phyloP scores from a whole-genome alignment of 1,140 invertebrate genomes.

The Spodoptera frugiperda region DNA sequence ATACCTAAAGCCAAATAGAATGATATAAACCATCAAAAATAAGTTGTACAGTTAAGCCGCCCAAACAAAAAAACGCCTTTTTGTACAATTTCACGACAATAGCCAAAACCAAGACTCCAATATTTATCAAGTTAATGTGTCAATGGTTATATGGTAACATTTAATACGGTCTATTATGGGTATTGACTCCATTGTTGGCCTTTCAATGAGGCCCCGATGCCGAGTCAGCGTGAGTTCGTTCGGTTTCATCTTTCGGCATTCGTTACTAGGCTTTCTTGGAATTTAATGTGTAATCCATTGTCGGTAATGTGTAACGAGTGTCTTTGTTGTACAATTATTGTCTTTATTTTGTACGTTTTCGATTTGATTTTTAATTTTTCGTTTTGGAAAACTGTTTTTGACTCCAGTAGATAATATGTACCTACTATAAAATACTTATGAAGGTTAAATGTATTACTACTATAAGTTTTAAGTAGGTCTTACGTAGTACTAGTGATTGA shows the following conservation, averaged over 20 bases:
- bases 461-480: too few species aligned
- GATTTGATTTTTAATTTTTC: neutral
- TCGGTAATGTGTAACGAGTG: constrained; percentile 35
- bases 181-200: constrained; percentile 67
- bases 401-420: too few species aligned
- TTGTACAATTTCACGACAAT: constrained; percentile 48
- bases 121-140: constrained; percentile 78
- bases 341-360: neutral
- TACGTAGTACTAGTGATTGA: too few species aligned
- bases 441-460: too few species aligned
- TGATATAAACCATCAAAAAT: constrained; percentile 12
- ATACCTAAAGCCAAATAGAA: too few species aligned
- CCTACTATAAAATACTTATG: too few species aligned
- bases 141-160: constrained; percentile 67
- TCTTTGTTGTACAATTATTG: constrained; percentile 28
- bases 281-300: constrained; percentile 55
- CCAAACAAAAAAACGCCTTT: neutral
- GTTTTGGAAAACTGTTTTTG: neutral
- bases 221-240: constrained; percentile 69
- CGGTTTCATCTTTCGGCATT: constrained; percentile 53
- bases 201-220: constrained; percentile 63
- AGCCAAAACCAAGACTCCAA: constrained; percentile 49
- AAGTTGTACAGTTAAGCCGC: neutral
- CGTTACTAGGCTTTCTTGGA: constrained; percentile 64
- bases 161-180: constrained; percentile 73